Evolutionary conservation across 35 echinoderm and acorn worm genomes (phyloP).

Genomic region (Apostichopus californicus): DNA sequence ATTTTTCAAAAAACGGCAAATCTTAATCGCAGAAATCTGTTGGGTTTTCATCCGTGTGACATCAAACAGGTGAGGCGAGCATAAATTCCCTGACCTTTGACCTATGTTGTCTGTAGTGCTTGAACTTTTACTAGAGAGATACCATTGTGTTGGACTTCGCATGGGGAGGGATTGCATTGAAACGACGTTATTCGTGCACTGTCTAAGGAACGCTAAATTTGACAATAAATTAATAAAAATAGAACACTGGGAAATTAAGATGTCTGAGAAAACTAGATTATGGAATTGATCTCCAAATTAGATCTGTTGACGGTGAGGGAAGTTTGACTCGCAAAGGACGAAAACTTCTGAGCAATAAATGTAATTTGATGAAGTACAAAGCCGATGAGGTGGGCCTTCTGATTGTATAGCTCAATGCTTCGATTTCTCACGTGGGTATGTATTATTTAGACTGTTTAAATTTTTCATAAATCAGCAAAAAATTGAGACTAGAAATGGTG

Average conservation of each 20-base stretch:
- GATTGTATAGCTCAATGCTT: not conserved
- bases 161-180: not conserved
- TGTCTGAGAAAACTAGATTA: not conserved
- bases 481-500: no score
- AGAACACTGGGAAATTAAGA: constrained; percentile 8
- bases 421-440: not conserved
- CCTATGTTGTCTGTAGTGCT: not conserved
- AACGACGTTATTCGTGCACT: not conserved
- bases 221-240: not conserved
- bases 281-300: constrained; percentile 17
- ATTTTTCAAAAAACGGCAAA: no score
- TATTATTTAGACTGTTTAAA: not conserved
- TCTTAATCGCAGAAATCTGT: not conserved
- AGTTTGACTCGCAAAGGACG: not conserved
- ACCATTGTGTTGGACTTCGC: not conserved
- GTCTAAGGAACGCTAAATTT: not conserved
- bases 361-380: not conserved
- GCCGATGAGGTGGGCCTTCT: not conserved
- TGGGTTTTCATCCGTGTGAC: constrained; percentile 6
- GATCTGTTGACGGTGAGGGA: not conserved
- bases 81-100: not conserved
- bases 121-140: not conserved
- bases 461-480: no score
- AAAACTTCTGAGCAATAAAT: not conserved
- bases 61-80: not conserved